Evolutionary conservation across 2,113 vertebrate genomes (phyloP).

Genomic region (Datnioides undecimradiatus): DNA sequence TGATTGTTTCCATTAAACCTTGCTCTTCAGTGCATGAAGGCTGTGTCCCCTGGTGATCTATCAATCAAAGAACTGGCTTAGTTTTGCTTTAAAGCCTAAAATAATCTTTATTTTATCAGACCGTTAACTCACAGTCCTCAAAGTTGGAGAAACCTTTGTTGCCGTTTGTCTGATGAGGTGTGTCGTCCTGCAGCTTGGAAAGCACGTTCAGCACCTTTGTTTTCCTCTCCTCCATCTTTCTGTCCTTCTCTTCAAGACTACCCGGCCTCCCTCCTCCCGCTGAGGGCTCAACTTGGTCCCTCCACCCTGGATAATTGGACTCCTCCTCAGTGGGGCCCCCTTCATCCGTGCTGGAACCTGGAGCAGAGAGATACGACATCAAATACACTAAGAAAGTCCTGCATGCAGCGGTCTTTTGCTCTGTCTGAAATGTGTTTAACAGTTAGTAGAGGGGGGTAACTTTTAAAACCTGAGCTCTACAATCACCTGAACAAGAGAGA

Average conservation of each 20-base stretch:
- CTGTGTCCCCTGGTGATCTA: no score
- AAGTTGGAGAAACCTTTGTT: conserved; percentile 68
- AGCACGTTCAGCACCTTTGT: conserved; percentile 71
- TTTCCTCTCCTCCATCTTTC: conserved; percentile 68
- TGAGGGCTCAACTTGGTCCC: conserved; percentile 1
- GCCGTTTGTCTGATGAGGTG: conserved; percentile 7
- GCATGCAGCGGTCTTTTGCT: neutral
- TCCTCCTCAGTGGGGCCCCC: conserved; percentile 38
- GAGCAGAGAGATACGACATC: conserved; percentile 14
- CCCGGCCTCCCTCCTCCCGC: neutral
- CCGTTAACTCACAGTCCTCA: conserved; percentile 77
- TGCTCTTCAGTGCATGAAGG: no score
- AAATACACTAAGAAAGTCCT: neutral
- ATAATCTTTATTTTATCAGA: neutral
- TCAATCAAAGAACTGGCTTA: no score
- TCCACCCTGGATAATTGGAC: conserved; percentile 2
- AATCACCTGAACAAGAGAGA: neutral
- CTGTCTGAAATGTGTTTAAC: neutral
- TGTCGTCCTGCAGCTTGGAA: conserved; percentile 75
- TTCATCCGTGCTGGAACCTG: conserved; percentile 43
- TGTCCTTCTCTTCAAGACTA: conserved; percentile 44
- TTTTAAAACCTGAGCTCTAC: conserved; percentile 13
- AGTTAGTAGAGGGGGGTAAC: no score
- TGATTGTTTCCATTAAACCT: no score
- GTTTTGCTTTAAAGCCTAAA: neutral